phyloP scores from a whole-genome alignment of 2,888 invertebrate genomes.

The Pristionchus fissidentatus region DNA sequence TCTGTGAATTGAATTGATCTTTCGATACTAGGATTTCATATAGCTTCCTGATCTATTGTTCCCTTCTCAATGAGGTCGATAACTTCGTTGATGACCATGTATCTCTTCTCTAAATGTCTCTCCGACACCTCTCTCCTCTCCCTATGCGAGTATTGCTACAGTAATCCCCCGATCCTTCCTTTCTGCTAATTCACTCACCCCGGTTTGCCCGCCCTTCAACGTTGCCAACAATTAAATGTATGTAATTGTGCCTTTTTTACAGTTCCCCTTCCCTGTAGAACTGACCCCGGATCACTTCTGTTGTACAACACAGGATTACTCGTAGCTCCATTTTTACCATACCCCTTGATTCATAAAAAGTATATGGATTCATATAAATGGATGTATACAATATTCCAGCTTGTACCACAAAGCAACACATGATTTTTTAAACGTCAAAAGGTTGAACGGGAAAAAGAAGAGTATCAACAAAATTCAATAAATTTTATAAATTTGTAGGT shows the following conservation, averaged over 20 bases:
- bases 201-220: conserved; percentile 6
- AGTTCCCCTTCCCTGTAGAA: background rate
- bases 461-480: too few relatives aligned
- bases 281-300: background rate
- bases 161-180: background rate
- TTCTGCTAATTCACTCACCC: background rate
- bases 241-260: conserved; percentile 26
- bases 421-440: too few relatives aligned
- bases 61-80: background rate
- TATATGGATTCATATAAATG: conserved; percentile 1
- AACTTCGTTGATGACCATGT: conserved; percentile 18
- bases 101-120: too few relatives aligned
- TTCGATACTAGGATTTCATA: conserved; percentile 34
- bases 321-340: conserved; percentile 28
- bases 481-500: too few relatives aligned
- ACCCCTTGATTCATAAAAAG: background rate
- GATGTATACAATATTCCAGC: background rate
- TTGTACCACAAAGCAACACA: too few relatives aligned
- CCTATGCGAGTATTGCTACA: conserved; percentile 21
- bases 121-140: background rate
- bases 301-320: conserved; percentile 19
- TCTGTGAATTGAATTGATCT: conserved; percentile 26
- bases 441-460: too few relatives aligned
- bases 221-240: conserved; percentile 18
- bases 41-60: background rate